phyloP scores from a whole-genome alignment of 2,888 invertebrate species.

The Willowsia nigromaculata region DNA sequence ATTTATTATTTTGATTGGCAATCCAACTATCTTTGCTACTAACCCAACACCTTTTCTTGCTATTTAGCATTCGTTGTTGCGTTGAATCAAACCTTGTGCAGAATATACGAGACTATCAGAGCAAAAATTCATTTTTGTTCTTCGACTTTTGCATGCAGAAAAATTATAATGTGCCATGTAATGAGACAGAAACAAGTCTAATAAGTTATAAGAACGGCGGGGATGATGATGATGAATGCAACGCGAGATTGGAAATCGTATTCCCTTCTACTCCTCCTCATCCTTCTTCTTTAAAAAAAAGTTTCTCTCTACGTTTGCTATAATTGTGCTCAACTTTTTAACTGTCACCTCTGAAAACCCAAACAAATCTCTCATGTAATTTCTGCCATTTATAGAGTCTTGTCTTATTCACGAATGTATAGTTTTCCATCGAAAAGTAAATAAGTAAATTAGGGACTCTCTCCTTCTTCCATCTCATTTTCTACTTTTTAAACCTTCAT shows the following conservation, averaged over 20 bases:
- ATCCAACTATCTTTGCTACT: conserved; percentile 31
- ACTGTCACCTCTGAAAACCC: conserved; percentile 36
- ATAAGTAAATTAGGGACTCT: conserved; percentile 45
- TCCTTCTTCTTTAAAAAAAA: conserved; percentile 41
- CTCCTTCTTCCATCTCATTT: conserved; percentile 47
- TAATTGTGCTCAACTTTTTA: neutral
- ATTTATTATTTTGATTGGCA: conserved; percentile 48
- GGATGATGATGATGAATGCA: conserved; percentile 33
- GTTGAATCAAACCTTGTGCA: neutral
- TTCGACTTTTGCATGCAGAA: neutral
- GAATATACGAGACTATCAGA: neutral
- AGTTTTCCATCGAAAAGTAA: conserved; percentile 45
- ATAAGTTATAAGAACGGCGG: conserved; percentile 27
- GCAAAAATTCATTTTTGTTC: conserved; percentile 10
- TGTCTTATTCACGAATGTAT: neutral
- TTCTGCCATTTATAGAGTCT: conserved; percentile 47
- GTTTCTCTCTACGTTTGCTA: conserved; percentile 21
- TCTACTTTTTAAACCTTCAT: neutral
- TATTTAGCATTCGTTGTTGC: neutral
- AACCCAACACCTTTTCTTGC: conserved; percentile 50
- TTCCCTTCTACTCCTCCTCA: conserved; percentile 17
- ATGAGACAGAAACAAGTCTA: conserved; percentile 48
- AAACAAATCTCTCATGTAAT: conserved; percentile 5
- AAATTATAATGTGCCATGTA: conserved; percentile 39
- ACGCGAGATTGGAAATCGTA: conserved; percentile 48